Evolutionary conservation across 2,797 vertebrate genomes (phyloP).

Genomic region (Helostoma temminkii): DNA sequence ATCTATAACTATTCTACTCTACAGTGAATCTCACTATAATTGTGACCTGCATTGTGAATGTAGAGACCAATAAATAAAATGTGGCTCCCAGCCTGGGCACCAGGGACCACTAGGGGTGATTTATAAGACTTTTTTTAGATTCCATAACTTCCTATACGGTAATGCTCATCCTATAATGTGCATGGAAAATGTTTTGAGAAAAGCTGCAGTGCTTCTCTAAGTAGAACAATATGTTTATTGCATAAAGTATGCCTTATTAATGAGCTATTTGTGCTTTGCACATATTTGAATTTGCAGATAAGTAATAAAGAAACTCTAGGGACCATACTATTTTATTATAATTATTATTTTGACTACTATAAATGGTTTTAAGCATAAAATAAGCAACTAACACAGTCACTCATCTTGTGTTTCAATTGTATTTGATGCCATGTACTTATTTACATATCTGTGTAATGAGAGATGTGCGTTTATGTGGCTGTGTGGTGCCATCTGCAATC

Average conservation of each 20-base stretch:
- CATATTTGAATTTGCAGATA: constrained; percentile 10
- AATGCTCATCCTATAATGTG: background rate
- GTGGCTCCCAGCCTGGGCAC: background rate
- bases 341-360: constrained; percentile 17
- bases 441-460: background rate
- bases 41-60: background rate
- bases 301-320: constrained; percentile 3
- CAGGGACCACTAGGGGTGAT: background rate
- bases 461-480: background rate
- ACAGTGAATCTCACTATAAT: background rate
- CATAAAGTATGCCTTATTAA: constrained; percentile 16
- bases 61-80: constrained; percentile 2
- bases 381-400: background rate
- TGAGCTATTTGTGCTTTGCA: constrained; percentile 16
- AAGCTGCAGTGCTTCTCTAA: too few species aligned
- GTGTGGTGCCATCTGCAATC: too few species aligned
- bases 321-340: constrained; percentile 25
- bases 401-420: too few species aligned
- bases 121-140: background rate
- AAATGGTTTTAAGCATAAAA: constrained; percentile 7
- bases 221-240: background rate
- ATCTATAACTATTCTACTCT: background rate
- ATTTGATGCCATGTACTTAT: too few species aligned
- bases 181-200: too few species aligned
- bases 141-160: background rate